Evolutionary conservation across 1,140 invertebrate species (phyloP).

Genomic region (Chrysomallon squamiferum): DNA sequence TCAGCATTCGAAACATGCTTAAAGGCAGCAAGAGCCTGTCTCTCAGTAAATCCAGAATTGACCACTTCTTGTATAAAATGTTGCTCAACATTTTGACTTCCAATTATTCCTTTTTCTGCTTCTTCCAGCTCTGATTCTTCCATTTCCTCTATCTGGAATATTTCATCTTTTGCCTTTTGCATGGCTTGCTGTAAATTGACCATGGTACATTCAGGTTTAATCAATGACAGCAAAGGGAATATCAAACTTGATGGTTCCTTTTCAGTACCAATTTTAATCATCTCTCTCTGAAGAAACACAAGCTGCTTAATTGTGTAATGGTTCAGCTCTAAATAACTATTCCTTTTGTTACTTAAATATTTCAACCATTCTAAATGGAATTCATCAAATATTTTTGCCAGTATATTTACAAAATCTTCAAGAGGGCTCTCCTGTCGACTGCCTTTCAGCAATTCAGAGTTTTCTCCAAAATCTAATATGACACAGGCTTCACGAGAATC

Average conservation of each 20-base stretch:
- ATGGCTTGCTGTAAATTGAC: slow-evolving; percentile 7
- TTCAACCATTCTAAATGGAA: slow-evolving; percentile 49
- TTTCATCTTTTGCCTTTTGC: slow-evolving; percentile 5
- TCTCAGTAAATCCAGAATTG: slow-evolving; percentile 11
- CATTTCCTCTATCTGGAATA: neutral
- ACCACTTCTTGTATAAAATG: slow-evolving; percentile 12
- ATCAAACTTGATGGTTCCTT: slow-evolving; percentile 9
- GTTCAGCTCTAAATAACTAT: slow-evolving; percentile 46
- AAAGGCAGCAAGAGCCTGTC: slow-evolving; percentile 15
- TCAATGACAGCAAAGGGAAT: slow-evolving; percentile 37
- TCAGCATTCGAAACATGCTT: slow-evolving; percentile 18
- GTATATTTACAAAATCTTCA: slow-evolving; percentile 30
- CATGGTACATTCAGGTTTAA: slow-evolving; percentile 26
- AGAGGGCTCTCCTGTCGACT: slow-evolving; percentile 11
- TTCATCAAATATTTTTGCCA: slow-evolving; percentile 51
- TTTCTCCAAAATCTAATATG: slow-evolving; percentile 38
- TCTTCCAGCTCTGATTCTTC: neutral
- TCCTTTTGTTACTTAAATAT: slow-evolving; percentile 41
- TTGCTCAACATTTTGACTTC: neutral
- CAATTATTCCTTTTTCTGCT: neutral
- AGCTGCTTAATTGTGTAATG: slow-evolving; percentile 51
- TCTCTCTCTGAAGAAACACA: slow-evolving; percentile 49
- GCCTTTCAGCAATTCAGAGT: slow-evolving; percentile 25
- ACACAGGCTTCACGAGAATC: slow-evolving; percentile 21
- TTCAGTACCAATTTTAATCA: slow-evolving; percentile 31